These are phyloP conservation scores for Asarcornis scutulata DNA, from an alignment of 2,113 vertebrate species.

Conservation along the genomic window DNA sequence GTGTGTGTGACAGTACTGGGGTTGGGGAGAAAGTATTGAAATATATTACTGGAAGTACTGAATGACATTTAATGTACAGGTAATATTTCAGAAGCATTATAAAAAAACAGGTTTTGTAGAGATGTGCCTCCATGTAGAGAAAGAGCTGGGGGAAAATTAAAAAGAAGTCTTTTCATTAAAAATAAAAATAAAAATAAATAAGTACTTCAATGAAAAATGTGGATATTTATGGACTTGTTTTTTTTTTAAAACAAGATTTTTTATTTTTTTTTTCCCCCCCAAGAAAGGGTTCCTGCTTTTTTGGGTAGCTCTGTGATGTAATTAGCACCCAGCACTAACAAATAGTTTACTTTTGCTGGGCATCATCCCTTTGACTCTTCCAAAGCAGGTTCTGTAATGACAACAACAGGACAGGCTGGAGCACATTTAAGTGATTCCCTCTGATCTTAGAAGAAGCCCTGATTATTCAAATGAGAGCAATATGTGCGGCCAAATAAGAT, in stretches of 20 bases:
- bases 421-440: slow-evolving; percentile 18
- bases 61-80: neutral
- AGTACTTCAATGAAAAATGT: neutral
- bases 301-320: neutral
- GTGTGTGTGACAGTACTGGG: neutral
- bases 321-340: neutral
- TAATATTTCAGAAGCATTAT: neutral
- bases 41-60: neutral
- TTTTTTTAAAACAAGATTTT: neutral
- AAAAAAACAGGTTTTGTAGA: neutral
- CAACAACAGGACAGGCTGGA: slow-evolving; percentile 18
- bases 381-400: neutral
- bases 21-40: neutral
- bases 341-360: neutral
- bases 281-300: neutral
- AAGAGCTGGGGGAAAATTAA: neutral
- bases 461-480: slow-evolving; percentile 23
- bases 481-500: slow-evolving; percentile 2
- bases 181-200: neutral
- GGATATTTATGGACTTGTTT: neutral
- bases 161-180: neutral
- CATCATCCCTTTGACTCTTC: neutral
- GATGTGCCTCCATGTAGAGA: neutral
- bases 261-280: neutral
- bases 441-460: slow-evolving; percentile 25